These are phyloP conservation scores for Menidia menidia DNA, from an alignment of 2,797 vertebrate genomes.

Conservation along the genomic window DNA sequence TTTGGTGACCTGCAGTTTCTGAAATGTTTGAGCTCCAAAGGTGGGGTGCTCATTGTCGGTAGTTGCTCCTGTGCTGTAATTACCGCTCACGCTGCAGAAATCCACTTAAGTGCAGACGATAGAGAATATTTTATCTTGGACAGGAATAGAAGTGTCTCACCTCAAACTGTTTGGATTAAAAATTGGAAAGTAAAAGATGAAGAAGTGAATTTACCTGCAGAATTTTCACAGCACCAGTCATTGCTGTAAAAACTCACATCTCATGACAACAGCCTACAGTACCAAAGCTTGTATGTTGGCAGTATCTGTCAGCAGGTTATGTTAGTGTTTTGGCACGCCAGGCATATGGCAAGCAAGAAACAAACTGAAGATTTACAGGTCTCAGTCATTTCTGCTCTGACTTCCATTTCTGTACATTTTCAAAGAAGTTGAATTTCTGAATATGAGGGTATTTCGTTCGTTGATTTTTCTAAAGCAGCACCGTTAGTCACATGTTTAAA, in stretches of 20 bases:
- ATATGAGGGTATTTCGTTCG: constrained; percentile 5
- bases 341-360: constrained; percentile 34
- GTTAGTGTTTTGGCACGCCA: constrained; percentile 54
- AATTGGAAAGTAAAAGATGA: not conserved
- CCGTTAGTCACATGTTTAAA: constrained; percentile 6
- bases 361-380: constrained; percentile 31
- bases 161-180: constrained; percentile 28
- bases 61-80: constrained; percentile 4
- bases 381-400: constrained; percentile 46
- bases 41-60: constrained; percentile 5
- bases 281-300: constrained; percentile 37
- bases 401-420: constrained; percentile 33
- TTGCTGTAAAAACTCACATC: constrained; percentile 36
- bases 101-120: constrained; percentile 17
- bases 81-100: constrained; percentile 3
- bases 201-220: constrained; percentile 26
- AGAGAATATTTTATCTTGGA: constrained; percentile 36
- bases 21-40: not conserved
- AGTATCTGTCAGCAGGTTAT: constrained; percentile 51
- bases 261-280: constrained; percentile 47
- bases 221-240: constrained; percentile 24
- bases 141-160: constrained; percentile 32
- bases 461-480: not conserved
- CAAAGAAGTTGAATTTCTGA: constrained; percentile 19
- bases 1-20: not conserved